Base-by-base conservation (phyloP, 2,113 vertebrate species). In the Sinocyclocheilus maitianheensis region DNA sequence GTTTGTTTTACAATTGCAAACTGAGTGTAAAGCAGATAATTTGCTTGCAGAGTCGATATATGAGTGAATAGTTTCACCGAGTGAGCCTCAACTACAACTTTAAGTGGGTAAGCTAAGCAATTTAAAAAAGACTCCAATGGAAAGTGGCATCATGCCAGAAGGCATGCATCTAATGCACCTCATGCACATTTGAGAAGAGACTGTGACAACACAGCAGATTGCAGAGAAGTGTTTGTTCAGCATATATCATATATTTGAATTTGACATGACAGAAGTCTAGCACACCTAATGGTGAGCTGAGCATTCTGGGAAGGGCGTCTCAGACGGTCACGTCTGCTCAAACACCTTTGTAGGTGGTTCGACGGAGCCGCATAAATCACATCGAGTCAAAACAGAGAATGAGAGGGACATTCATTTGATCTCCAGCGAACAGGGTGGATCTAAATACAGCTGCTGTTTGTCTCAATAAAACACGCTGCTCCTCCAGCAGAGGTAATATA, bases 401-500 rank as follows among this genome's bases (percentile, higher is more conserved):
- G 24, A 80, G 63, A 43, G 84, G 76, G 81, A 88, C 51, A 48
- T 67, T 87, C 84, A 88, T 90, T 90, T 90, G 90, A 90, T 92
- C 86, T 89, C 20, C 75, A 86, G 87, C 87, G 83, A 87, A 86
- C 89, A 89, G 84, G 84, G 84, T 89, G 92, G 90, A 90, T 77
- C 90, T 90, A 92, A 94, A 93, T 93, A 92, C 94, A 95, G 94
- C 94, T 95, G 94, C 92, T 92, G 93, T 83, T 93, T 91, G 82
- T 94, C 93, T 93, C 90, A 88, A 88, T 94, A 93, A 95, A 93
- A 67, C 85, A 85, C 74, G 69, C 81, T 90, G 78, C 71, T 88
- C 89, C 89, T 91, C 89, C 84, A 84, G 86, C 87, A 81, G 91
- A 88, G 86, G 88, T 91, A 90, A 88, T 89, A 89, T 94, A 93